Percentiles rank a stretch among this genome's conserved stretches.
These are phyloP conservation scores for Selenia dentaria DNA, from an alignment of 2,888 invertebrate species.

Conservation along the genomic window DNA sequence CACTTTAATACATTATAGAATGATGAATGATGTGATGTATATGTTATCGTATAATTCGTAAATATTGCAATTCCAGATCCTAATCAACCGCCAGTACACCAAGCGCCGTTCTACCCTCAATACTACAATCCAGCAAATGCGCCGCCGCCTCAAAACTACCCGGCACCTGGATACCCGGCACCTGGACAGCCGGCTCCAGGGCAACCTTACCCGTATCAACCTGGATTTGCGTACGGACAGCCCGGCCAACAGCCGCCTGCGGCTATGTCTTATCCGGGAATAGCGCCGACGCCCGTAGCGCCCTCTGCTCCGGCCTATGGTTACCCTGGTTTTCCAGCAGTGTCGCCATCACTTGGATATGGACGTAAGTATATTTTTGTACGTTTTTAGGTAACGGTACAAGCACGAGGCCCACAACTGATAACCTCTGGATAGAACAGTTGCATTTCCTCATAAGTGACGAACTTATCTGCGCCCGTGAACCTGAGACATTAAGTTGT, in stretches of 20 bases:
- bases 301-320: conserved; percentile 42
- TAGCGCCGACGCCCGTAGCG: conserved; percentile 36
- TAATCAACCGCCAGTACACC: conserved; percentile 60
- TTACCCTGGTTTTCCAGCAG: conserved; percentile 35
- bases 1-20: no score
- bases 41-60: no score
- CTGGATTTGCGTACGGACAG: conserved; percentile 42
- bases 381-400: no score
- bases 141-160: conserved; percentile 44
- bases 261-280: conserved; percentile 57
- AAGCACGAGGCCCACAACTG: no score
- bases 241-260: conserved; percentile 49
- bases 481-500: no score
- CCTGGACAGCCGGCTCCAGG: conserved; percentile 37
- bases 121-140: conserved; percentile 59
- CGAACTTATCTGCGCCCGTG: no score
- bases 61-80: conserved; percentile 54
- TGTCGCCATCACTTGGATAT: conserved; percentile 39
- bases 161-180: conserved; percentile 37
- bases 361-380: conserved; percentile 35
- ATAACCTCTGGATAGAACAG: no score
- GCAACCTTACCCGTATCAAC: conserved; percentile 36
- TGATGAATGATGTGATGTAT: no score
- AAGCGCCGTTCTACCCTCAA: conserved; percentile 64
- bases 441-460: no score